A percentile compares a stretch with the other conserved stretches of the same genome.
These are phyloP conservation scores for Agrilus planipennis DNA, from an alignment of 1,140 invertebrate species.

Conservation along the genomic window DNA sequence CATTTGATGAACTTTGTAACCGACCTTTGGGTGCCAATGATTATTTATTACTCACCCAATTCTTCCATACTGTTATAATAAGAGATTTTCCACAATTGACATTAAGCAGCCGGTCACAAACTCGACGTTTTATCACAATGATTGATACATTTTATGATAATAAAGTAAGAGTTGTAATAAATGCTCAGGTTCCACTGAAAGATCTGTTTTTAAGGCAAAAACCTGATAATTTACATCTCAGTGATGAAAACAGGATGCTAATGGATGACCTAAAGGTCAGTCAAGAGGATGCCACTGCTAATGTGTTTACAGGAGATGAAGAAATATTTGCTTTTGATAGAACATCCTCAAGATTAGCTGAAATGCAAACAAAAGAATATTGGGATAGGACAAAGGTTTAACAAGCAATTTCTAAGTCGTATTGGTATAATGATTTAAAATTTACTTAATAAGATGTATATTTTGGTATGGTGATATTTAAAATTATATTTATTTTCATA, in stretches of 20 bases:
- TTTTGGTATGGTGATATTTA: too few relatives aligned
- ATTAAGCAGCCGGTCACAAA: conserved; percentile 63
- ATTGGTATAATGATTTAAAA: too few relatives aligned
- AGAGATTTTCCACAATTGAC: conserved; percentile 79
- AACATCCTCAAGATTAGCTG: conserved; percentile 79
- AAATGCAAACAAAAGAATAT: conserved; percentile 92
- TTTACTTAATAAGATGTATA: too few relatives aligned
- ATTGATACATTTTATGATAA: conserved; percentile 97
- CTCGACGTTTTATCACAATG: conserved; percentile 89
- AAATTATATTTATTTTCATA: too few relatives aligned
- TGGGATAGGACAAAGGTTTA: too few relatives aligned
- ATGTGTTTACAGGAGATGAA: conserved; percentile 93
- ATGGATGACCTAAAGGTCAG: conserved; percentile 88
- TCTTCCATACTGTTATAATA: conserved; percentile 92
- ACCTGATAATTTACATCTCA: conserved; percentile 37
- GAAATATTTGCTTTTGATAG: conserved; percentile 95
- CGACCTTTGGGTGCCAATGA: conserved; percentile 87
- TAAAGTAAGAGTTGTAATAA: conserved; percentile 56
- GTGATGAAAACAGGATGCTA: conserved; percentile 67
- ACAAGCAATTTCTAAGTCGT: too few relatives aligned
- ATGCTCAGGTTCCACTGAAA: conserved; percentile 61
- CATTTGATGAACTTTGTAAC: conserved; percentile 84
- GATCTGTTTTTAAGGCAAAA: conserved; percentile 58
- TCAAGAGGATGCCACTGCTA: conserved; percentile 57
- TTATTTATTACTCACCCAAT: conserved; percentile 82